A percentile compares a stretch with the other conserved stretches of the same genome.
Evolutionary conservation across 2,113 vertebrate genomes (phyloP).

Genomic region (Pelusios castaneus): DNA sequence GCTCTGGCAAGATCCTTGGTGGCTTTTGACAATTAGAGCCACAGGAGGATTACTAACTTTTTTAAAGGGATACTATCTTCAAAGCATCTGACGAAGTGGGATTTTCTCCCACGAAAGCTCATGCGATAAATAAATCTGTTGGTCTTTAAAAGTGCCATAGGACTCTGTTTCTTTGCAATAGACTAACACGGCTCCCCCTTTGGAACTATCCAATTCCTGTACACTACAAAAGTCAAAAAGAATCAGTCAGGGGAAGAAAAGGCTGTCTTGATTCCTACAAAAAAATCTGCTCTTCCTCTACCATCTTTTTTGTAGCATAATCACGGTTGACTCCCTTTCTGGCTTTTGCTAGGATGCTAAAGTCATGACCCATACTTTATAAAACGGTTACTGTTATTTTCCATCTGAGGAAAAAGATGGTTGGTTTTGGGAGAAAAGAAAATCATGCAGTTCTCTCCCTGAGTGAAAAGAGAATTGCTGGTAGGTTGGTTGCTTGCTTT

Average conservation of each 20-base stretch:
- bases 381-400: neutral
- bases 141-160: too few relatives aligned
- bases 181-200: too few relatives aligned
- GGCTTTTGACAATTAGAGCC: neutral
- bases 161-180: too few relatives aligned
- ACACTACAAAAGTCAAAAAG: neutral
- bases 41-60: neutral
- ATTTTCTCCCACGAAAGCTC: too few relatives aligned
- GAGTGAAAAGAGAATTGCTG: neutral
- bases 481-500: neutral
- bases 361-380: neutral
- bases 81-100: too few relatives aligned
- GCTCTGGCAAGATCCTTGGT: neutral
- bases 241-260: neutral
- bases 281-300: neutral
- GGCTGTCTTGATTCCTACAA: neutral
- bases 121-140: too few relatives aligned
- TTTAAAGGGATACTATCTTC: neutral
- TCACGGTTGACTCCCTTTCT: neutral
- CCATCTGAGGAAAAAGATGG: neutral
- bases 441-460: neutral
- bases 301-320: neutral
- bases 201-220: fast-evolving
- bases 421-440: neutral
- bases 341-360: neutral